A percentile compares a stretch with the other conserved stretches of the same genome.
Evolutionary conservation across 2,797 vertebrate genomes (phyloP).

Genomic region (Ctenopoma kingsleyae): DNA sequence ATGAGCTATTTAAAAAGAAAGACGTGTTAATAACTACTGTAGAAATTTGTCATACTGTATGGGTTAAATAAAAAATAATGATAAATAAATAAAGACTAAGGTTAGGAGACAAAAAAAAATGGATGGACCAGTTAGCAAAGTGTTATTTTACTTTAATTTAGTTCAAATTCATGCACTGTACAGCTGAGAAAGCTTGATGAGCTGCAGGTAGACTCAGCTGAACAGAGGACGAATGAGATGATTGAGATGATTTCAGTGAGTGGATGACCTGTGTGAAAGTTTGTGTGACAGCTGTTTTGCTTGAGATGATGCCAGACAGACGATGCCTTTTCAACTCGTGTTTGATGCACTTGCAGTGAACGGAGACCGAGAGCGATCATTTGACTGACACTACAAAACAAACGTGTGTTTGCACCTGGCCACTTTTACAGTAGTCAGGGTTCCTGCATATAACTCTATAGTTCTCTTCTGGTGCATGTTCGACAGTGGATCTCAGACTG

Average conservation of each 20-base stretch:
- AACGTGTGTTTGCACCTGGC: conserved; percentile 21
- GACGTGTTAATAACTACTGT: not conserved
- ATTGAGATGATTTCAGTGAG: conserved; percentile 26
- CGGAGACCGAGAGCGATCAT: not conserved
- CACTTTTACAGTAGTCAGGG: conserved; percentile 39
- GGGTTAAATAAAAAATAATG: not conserved
- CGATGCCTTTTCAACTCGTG: conserved; percentile 60
- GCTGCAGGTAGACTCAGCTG: not conserved
- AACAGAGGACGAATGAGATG: not conserved
- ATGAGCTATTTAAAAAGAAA: not conserved
- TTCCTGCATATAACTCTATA: conserved; percentile 38
- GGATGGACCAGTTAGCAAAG: conserved; percentile 5
- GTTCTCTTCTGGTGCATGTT: not conserved
- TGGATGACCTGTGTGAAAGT: conserved; percentile 17
- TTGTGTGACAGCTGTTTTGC: conserved; percentile 31
- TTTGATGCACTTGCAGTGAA: conserved; percentile 22
- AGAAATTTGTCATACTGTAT: conserved; percentile 11
- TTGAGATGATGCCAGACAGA: conserved; percentile 54
- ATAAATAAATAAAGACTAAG: not conserved
- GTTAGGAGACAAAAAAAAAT: not conserved
- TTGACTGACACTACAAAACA: conserved; percentile 15
- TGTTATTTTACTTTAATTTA: conserved; percentile 36
- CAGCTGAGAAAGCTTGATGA: conserved; percentile 8
- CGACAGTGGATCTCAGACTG: not conserved
- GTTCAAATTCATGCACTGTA: conserved; percentile 21